Percentiles rank a stretch among this genome's conserved stretches.
Conservation (phyloP, 2,888 invertebrate species). For the Habrosyne pyritoides region DNA sequence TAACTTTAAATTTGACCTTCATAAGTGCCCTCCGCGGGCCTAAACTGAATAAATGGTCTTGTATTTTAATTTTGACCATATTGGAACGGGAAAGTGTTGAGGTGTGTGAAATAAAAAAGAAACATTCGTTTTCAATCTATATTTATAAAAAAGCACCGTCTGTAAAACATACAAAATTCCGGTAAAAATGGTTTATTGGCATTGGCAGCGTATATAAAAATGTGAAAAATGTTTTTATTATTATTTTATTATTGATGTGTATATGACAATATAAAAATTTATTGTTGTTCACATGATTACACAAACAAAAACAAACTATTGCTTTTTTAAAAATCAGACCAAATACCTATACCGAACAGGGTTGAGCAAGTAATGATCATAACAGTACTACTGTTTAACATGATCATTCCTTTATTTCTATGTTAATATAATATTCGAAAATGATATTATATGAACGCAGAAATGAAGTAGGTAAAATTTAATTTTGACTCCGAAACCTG, state of each 20-base stretch:
- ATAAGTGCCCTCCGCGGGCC: too few species aligned
- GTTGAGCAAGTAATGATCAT: constrained; percentile 71
- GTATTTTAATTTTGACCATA: not conserved
- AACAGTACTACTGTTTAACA: constrained; percentile 48
- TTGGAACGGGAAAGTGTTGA: not conserved
- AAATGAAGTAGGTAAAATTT: constrained; percentile 36
- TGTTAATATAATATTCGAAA: constrained; percentile 41
- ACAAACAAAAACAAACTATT: constrained; percentile 41
- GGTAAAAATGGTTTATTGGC: constrained; percentile 74
- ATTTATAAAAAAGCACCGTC: constrained; percentile 83
- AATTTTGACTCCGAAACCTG: constrained; percentile 48
- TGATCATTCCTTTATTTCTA: constrained; percentile 45
- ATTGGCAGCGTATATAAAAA: constrained; percentile 72
- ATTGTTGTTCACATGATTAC: constrained; percentile 51
- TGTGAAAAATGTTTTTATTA: constrained; percentile 56
- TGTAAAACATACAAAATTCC: constrained; percentile 81
- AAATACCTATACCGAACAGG: constrained; percentile 47
- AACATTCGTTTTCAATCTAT: constrained; percentile 54
- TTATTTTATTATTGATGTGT: constrained; percentile 35
- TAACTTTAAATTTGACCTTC: too few species aligned
- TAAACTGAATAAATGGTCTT: too few species aligned
- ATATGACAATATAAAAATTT: constrained; percentile 69
- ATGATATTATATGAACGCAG: constrained; percentile 43
- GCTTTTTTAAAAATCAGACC: constrained; percentile 42
- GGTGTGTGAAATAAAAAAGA: constrained; percentile 25